A percentile compares a stretch with the other conserved stretches of the same genome.
Evolutionary conservation across 2,113 vertebrate species (phyloP).

Genomic region (Tetrao urogallus): DNA sequence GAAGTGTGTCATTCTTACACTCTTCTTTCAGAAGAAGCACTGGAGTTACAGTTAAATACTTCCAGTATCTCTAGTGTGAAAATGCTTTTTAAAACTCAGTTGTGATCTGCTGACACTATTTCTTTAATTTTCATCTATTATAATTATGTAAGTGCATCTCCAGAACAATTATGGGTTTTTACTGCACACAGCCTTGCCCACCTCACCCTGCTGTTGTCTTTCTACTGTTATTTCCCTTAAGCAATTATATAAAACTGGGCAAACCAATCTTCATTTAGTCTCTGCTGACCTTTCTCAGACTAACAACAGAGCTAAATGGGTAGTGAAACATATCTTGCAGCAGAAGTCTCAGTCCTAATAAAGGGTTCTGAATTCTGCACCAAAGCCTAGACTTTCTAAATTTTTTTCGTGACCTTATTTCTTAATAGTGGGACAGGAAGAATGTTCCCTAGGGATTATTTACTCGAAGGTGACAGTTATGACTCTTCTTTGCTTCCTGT

Average conservation of each 20-base stretch:
- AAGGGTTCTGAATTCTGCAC: conserved; percentile 40
- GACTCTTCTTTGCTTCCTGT: conserved; percentile 7
- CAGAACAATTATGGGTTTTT: conserved; percentile 7
- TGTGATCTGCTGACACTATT: background rate
- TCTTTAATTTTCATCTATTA: background rate
- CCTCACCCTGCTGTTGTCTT: conserved; percentile 48
- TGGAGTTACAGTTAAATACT: conserved; percentile 4
- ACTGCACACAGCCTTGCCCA: background rate
- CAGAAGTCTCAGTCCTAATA: conserved; percentile 48
- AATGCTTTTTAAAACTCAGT: background rate
- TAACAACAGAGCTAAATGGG: conserved; percentile 43
- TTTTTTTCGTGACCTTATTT: conserved; percentile 32
- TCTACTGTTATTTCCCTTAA: conserved; percentile 43
- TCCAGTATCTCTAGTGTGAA: background rate
- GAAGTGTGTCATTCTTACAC: background rate
- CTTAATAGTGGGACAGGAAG: conserved; percentile 23
- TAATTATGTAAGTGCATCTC: conserved; percentile 7
- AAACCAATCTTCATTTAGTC: conserved; percentile 54
- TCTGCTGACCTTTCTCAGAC: conserved; percentile 49
- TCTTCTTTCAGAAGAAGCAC: background rate
- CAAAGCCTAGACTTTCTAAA: conserved; percentile 32
- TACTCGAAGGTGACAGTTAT: conserved; percentile 25
- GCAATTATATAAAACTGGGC: conserved; percentile 73
- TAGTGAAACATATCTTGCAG: conserved; percentile 36
- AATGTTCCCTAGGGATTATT: conserved; percentile 11